Evolutionary conservation across 2,113 vertebrate genomes (phyloP).

Genomic region (Lophura nycthemera): DNA sequence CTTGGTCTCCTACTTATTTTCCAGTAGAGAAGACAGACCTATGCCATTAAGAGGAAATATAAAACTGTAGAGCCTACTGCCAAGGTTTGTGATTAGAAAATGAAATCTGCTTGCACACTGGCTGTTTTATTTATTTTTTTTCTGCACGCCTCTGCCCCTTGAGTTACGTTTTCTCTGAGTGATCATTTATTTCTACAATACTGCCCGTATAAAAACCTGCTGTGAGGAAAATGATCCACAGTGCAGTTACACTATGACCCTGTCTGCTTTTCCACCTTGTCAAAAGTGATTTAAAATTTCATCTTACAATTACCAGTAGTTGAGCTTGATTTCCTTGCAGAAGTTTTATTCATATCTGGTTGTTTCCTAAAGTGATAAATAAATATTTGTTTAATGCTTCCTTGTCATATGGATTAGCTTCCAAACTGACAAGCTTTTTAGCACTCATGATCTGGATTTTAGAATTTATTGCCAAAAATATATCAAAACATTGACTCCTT

Average conservation of each 20-base stretch:
- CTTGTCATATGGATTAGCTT: conserved; percentile 48
- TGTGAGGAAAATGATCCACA: background rate
- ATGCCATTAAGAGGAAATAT: background rate
- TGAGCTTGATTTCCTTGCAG: conserved; percentile 10
- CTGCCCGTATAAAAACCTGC: background rate
- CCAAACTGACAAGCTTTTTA: conserved; percentile 52
- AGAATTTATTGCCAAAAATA: conserved; percentile 50
- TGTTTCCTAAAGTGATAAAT: conserved; percentile 19
- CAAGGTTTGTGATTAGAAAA: background rate
- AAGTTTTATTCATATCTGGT: conserved; percentile 40
- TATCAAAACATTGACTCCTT: conserved; percentile 59
- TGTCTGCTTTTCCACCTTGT: conserved; percentile 38
- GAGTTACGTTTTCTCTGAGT: background rate
- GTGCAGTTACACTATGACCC: background rate
- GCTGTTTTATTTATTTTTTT: background rate
- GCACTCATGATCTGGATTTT: conserved; percentile 37
- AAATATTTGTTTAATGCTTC: conserved; percentile 49
- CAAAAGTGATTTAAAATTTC: conserved; percentile 50
- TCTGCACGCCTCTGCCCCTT: background rate
- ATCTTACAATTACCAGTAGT: background rate
- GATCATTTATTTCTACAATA: background rate
- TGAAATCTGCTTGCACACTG: background rate
- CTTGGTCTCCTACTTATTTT: background rate
- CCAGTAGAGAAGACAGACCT: background rate
- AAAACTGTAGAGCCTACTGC: background rate